These are phyloP conservation scores for Bombus consobrinus DNA, from an alignment of 1,140 invertebrate genomes.

Conservation along the genomic window DNA sequence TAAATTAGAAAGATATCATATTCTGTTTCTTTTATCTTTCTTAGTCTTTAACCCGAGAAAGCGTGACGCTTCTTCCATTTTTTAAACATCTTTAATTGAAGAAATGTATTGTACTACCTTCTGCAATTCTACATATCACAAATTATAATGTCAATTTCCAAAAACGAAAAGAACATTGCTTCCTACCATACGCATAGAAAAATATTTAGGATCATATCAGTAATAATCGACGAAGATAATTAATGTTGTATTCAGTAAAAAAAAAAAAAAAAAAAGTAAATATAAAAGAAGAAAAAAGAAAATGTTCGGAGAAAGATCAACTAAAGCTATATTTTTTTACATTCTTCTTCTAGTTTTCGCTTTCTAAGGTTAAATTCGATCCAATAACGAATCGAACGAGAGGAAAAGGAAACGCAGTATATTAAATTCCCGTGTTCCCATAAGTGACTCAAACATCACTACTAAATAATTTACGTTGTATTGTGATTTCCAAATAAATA, in stretches of 20 bases:
- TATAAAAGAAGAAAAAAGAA: not conserved
- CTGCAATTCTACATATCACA: not conserved
- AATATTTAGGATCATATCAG: not conserved
- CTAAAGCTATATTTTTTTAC: not conserved
- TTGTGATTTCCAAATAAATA: too few relatives aligned
- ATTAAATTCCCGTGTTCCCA: not conserved
- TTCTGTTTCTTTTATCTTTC: not conserved
- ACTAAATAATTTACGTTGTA: not conserved
- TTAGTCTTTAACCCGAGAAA: constrained; percentile 4
- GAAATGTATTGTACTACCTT: not conserved
- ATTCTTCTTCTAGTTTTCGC: not conserved
- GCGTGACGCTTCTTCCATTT: not conserved
- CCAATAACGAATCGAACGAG: not conserved
- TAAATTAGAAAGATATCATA: not conserved
- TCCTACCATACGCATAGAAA: not conserved
- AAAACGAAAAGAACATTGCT: not conserved
- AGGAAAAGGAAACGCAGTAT: not conserved
- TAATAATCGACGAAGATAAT: not conserved
- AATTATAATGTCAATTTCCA: not conserved
- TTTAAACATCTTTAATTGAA: not conserved
- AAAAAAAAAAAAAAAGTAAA: not conserved
- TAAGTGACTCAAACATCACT: too few relatives aligned
- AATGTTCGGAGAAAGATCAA: not conserved
- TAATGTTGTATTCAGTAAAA: not conserved
- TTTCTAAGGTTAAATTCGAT: not conserved